Conservation (phyloP, 2,888 invertebrate species). For the Stramonita haemastoma region DNA sequence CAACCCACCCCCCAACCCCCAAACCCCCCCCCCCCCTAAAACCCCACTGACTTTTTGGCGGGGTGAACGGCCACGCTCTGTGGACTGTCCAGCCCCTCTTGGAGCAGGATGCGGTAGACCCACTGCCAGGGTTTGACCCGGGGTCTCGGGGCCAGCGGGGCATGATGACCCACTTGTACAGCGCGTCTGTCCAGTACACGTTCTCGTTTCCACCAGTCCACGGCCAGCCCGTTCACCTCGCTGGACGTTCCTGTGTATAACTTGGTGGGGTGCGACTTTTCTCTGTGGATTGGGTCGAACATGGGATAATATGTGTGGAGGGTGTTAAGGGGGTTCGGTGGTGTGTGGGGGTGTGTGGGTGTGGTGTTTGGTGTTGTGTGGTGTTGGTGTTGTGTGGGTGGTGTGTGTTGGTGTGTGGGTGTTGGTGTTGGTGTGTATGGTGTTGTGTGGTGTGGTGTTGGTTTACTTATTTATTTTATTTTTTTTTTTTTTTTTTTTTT, state of each 20-base stretch:
- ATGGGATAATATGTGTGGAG: neutral
- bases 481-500: too few relatives aligned
- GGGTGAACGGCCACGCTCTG: conserved; percentile 71
- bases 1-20: neutral
- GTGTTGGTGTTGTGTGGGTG: neutral
- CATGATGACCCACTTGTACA: conserved; percentile 74
- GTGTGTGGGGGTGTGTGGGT: neutral
- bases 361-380: neutral
- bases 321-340: neutral
- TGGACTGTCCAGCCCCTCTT: conserved; percentile 65
- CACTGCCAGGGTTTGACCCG: neutral
- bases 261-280: conserved; percentile 57
- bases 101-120: conserved; percentile 55
- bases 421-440: too few relatives aligned
- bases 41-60: conserved; percentile 65
- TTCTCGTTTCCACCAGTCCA: conserved; percentile 73
- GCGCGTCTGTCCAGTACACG: conserved; percentile 72
- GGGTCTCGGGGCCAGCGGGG: conserved; percentile 48
- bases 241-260: conserved; percentile 70
- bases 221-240: conserved; percentile 68
- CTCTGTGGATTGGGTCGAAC: neutral
- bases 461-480: too few relatives aligned
- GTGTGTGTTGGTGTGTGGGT: too few relatives aligned
- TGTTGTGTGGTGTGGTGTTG: too few relatives aligned
- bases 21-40: too few relatives aligned